Percentiles rank a stretch among this genome's conserved stretches.
Conservation (phyloP, 53 echinoderm and acorn worm genomes). For the Echinarachnius parma region DNA sequence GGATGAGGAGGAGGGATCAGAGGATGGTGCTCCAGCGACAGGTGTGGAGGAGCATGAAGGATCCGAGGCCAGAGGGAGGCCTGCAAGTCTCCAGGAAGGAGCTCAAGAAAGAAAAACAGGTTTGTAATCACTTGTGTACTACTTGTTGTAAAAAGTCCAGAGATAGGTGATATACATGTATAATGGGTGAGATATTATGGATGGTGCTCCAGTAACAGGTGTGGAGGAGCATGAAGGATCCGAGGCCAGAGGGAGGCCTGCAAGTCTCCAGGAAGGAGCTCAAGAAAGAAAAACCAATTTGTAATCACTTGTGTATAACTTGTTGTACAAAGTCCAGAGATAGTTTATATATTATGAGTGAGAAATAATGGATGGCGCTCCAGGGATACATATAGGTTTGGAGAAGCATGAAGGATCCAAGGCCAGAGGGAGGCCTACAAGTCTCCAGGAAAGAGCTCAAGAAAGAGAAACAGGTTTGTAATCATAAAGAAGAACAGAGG, state of each 20-base stretch:
- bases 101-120: conserved; percentile 32
- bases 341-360: conserved; percentile 52
- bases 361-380: conserved; percentile 35
- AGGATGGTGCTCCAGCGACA: conserved; percentile 25
- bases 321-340: no score
- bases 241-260: conserved; percentile 37
- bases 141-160: no score
- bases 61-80: conserved; percentile 36
- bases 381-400: conserved; percentile 22
- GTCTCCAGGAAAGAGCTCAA: conserved; percentile 36
- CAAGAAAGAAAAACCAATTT: conserved; percentile 31
- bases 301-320: no score
- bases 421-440: conserved; percentile 35
- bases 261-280: conserved; percentile 34
- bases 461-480: conserved; percentile 31
- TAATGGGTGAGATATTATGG: no score
- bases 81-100: conserved; percentile 34
- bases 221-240: conserved; percentile 39
- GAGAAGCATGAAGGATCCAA: conserved; percentile 39
- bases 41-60: conserved; percentile 42
- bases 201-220: conserved; percentile 27
- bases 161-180: no score
- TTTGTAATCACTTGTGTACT: no score
- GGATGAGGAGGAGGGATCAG: conserved; percentile 50
- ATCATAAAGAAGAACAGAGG: no score